Percentiles rank a stretch among this genome's conserved stretches.
These are phyloP conservation scores for Condylostylus longicornis DNA, from an alignment of 1,140 invertebrate genomes.

Conservation along the genomic window DNA sequence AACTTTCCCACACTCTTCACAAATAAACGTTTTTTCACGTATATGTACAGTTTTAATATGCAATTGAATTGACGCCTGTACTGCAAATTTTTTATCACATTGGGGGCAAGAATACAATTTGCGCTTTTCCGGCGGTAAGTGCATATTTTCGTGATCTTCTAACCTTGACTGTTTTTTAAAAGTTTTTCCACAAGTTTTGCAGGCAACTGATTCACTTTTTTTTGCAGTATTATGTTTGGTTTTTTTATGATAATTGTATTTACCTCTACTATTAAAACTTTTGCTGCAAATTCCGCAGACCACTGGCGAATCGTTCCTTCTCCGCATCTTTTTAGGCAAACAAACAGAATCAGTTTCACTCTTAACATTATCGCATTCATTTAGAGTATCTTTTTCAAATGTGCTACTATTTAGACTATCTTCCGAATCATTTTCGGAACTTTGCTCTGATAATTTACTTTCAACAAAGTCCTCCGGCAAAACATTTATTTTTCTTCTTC, in stretches of 20 bases:
- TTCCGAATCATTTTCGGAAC: too few relatives aligned
- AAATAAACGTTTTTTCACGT: conserved; percentile 33
- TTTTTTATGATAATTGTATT: conserved; percentile 19
- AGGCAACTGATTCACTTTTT: conserved; percentile 23
- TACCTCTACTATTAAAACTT: conserved; percentile 16
- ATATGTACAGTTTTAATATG: conserved; percentile 34
- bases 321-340: not conserved
- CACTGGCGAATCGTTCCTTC: not conserved
- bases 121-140: conserved; percentile 29
- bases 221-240: conserved; percentile 10
- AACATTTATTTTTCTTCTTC: conserved; percentile 6
- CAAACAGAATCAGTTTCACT: too few relatives aligned
- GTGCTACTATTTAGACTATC: too few relatives aligned
- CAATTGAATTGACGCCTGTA: conserved; percentile 21
- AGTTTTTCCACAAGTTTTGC: conserved; percentile 24
- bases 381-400: too few relatives aligned
- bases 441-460: too few relatives aligned
- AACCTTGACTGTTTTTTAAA: conserved; percentile 29
- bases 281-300: conserved; percentile 10
- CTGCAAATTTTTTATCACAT: conserved; percentile 27
- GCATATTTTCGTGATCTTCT: conserved; percentile 29
- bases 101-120: conserved; percentile 26
- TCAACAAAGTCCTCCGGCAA: too few relatives aligned
- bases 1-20: conserved; percentile 33
- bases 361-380: too few relatives aligned